phyloP scores from a whole-genome alignment of 2,113 vertebrate species.

The Rousettus leschenaultii region DNA sequence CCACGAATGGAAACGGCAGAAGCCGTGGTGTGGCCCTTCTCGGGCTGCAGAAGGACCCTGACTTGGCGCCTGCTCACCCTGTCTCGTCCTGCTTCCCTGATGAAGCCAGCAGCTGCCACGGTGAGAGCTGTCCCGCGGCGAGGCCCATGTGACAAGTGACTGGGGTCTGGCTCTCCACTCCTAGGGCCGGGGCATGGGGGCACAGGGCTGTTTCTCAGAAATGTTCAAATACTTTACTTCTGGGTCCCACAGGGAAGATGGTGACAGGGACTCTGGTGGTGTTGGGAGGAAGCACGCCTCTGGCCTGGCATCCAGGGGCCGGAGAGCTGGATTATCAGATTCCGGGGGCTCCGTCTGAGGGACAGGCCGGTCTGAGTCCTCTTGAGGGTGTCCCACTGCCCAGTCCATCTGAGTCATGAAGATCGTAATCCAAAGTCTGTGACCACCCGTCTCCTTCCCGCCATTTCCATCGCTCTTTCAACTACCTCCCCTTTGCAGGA shows the following conservation, averaged over 20 bases:
- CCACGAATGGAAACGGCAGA: fast-evolving
- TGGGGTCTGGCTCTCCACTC: neutral
- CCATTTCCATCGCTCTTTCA: neutral
- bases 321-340: fast-evolving
- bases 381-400: neutral
- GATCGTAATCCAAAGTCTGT: constrained; percentile 82
- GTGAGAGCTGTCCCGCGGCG: neutral
- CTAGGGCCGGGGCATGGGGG: neutral
- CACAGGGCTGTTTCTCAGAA: neutral
- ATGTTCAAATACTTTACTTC: neutral
- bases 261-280: neutral
- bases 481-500: constrained; percentile 48
- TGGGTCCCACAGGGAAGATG: neutral
- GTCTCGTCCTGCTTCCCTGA: too few relatives aligned
- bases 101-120: neutral
- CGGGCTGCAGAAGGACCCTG: fast-evolving
- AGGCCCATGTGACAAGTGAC: neutral
- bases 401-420: constrained; percentile 77
- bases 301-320: neutral
- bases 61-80: neutral
- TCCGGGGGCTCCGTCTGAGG: neutral
- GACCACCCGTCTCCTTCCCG: constrained; percentile 63
- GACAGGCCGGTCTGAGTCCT: neutral
- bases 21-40: neutral
- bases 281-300: too few relatives aligned